These are phyloP conservation scores for Orycteropus afer DNA, from an alignment of 2,113 vertebrate genomes.

Conservation along the genomic window DNA sequence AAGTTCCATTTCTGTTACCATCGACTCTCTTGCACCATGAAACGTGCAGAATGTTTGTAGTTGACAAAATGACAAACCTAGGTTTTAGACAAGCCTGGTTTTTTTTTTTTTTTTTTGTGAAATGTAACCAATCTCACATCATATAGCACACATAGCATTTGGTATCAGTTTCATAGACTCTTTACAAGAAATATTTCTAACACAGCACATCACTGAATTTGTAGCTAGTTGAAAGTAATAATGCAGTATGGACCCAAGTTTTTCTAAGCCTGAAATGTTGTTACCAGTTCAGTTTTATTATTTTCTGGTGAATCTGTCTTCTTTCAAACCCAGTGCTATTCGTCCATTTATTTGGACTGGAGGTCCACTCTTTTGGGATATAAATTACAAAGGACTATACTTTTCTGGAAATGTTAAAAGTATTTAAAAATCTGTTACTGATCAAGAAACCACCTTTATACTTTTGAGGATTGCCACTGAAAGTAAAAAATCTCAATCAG, in stretches of 20 bases:
- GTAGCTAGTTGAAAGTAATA: neutral
- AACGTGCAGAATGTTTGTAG: conserved; percentile 2
- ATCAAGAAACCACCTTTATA: conserved; percentile 11
- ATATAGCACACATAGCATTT: neutral
- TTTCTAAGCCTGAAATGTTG: neutral
- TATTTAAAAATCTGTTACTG: conserved; percentile 22
- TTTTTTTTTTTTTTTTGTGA: neutral
- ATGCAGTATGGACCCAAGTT: neutral
- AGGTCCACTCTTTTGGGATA: neutral
- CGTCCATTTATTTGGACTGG: conserved; percentile 9
- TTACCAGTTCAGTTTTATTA: neutral
- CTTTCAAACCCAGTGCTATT: neutral
- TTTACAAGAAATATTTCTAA: conserved; percentile 16
- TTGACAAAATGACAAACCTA: conserved; percentile 3
- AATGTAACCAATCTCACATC: neutral
- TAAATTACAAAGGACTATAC: neutral
- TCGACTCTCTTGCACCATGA: neutral
- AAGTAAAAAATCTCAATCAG: neutral
- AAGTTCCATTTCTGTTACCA: neutral
- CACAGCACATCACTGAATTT: neutral
- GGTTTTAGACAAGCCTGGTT: neutral
- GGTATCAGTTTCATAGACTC: neutral
- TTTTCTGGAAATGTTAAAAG: conserved; percentile 13
- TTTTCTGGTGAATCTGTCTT: conserved; percentile 27
- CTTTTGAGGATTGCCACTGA: neutral